phyloP scores from a whole-genome alignment of 2,797 vertebrate genomes.

The Limosa lapponica region DNA sequence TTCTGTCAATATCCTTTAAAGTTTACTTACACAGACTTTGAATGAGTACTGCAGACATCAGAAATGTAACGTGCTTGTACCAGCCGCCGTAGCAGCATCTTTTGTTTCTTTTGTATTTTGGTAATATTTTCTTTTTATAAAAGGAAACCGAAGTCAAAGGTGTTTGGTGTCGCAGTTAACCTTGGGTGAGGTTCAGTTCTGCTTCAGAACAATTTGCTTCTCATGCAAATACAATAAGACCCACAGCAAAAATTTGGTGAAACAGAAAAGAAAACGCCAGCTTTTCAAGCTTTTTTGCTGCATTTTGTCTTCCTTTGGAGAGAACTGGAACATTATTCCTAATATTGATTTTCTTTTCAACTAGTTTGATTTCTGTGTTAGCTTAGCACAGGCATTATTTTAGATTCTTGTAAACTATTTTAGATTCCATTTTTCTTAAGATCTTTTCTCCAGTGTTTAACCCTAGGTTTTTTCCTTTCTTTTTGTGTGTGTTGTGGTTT shows the following conservation, averaged over 20 bases:
- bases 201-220: neutral
- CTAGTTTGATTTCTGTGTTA: neutral
- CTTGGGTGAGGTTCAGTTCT: neutral
- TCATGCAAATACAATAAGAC: neutral
- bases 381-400: neutral
- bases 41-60: neutral
- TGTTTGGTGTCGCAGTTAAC: neutral
- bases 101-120: neutral
- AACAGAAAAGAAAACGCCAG: neutral
- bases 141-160: neutral
- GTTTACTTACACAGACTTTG: constrained; percentile 11
- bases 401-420: neutral
- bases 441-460: neutral
- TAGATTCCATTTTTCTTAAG: neutral
- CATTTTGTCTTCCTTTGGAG: neutral
- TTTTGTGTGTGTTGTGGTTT: neutral
- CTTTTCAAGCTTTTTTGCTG: neutral
- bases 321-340: neutral
- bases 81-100: neutral
- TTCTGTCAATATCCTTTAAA: neutral
- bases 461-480: neutral
- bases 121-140: neutral
- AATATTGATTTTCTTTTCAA: neutral
- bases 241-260: neutral
- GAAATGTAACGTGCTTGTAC: rapidly evolving